A percentile compares a stretch with the other conserved stretches of the same genome.
phyloP scores from a whole-genome alignment of 2,888 invertebrate species.

The Drosophila mimetica region DNA sequence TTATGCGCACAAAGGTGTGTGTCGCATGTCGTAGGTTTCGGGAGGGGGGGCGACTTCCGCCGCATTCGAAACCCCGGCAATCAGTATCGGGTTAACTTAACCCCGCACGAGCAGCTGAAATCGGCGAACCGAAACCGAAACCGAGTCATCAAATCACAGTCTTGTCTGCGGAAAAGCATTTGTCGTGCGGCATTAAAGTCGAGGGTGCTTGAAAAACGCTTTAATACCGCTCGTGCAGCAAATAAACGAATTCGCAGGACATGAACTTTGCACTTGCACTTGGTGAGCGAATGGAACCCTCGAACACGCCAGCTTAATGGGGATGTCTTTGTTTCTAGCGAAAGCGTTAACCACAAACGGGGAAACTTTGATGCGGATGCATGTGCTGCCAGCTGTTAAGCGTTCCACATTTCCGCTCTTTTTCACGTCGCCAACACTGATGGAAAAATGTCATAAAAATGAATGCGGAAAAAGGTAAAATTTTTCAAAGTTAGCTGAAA shows the following conservation, averaged over 20 bases:
- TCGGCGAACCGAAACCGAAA: slow-evolving; percentile 32
- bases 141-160: slow-evolving; percentile 36
- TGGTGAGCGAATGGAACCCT: neutral
- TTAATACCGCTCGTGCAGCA: slow-evolving; percentile 42
- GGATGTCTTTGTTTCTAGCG: slow-evolving; percentile 32
- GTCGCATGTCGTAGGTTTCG: neutral
- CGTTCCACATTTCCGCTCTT: slow-evolving; percentile 32
- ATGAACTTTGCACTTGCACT: slow-evolving; percentile 54
- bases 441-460: slow-evolving; percentile 3
- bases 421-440: slow-evolving; percentile 6
- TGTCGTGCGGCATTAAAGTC: slow-evolving; percentile 41
- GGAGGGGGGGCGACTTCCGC: neutral
- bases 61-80: slow-evolving; percentile 7
- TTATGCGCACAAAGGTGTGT: slow-evolving; percentile 24
- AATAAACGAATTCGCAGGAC: slow-evolving; percentile 43
- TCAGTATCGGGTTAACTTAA: slow-evolving; percentile 34
- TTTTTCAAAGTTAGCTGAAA: neutral
- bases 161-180: slow-evolving; percentile 14
- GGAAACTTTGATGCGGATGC: slow-evolving; percentile 41
- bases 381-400: slow-evolving; percentile 52
- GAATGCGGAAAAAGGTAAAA: neutral
- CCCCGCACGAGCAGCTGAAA: slow-evolving; percentile 4
- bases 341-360: slow-evolving; percentile 47
- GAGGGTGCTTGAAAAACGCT: slow-evolving; percentile 22
- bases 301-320: slow-evolving; percentile 44